phyloP scores from a whole-genome alignment of 2,113 vertebrate species.

The Podarcis muralis region DNA sequence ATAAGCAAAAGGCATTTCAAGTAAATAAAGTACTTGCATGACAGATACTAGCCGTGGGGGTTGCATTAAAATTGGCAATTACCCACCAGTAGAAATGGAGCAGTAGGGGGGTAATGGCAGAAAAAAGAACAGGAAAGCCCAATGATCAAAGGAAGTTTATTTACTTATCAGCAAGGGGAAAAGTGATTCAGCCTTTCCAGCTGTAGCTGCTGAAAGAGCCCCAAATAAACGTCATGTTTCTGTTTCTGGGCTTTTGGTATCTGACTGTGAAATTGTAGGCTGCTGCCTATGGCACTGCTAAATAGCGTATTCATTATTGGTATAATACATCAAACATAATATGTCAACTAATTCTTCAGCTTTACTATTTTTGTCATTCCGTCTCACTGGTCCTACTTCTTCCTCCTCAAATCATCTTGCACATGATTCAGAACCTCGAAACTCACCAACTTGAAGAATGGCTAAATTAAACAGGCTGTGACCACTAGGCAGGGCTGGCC shows the following conservation, averaged over 20 bases:
- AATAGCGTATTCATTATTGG: background rate
- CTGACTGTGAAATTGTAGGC: fast-evolving
- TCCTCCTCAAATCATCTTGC: background rate
- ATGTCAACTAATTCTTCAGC: background rate
- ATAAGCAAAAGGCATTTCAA: constrained; percentile 1
- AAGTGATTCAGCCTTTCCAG: background rate
- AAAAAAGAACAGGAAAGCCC: background rate
- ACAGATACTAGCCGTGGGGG: background rate
- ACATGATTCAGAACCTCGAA: background rate
- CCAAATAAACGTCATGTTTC: background rate
- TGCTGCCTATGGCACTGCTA: background rate
- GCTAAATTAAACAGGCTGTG: background rate
- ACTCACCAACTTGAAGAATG: background rate
- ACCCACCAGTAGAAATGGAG: background rate
- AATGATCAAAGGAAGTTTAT: constrained; percentile 2
- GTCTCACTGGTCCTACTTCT: background rate
- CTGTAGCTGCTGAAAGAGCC: background rate
- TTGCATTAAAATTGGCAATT: constrained; percentile 2
- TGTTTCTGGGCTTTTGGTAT: background rate
- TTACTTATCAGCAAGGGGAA: background rate
- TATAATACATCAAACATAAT: constrained; percentile 6
- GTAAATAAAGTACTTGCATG: constrained; percentile 9
- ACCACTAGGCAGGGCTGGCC: background rate
- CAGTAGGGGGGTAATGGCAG: background rate
- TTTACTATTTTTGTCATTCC: background rate